phyloP scores from a whole-genome alignment of 2,113 vertebrate species.

The Forbesichthys papilliferus region DNA sequence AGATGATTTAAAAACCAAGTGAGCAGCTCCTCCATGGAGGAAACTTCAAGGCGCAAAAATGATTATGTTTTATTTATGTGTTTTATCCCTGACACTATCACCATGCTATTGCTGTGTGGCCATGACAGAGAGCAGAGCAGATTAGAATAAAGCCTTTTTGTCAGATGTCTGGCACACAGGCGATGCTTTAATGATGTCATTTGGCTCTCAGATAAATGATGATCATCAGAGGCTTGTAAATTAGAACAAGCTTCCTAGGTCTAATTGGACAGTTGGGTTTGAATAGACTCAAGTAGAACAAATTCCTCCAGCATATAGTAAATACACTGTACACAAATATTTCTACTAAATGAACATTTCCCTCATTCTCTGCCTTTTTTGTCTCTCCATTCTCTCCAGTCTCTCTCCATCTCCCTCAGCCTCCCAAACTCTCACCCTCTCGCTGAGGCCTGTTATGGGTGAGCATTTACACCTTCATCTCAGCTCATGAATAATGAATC shows the following conservation, averaged over 20 bases:
- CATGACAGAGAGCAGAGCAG: conserved; percentile 5
- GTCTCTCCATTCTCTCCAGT: not conserved
- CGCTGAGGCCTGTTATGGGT: conserved; percentile 49
- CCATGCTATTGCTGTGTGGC: not conserved
- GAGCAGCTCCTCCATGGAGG: not conserved
- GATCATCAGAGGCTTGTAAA: conserved; percentile 23
- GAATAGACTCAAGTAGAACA: not conserved
- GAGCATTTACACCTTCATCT: conserved; percentile 68
- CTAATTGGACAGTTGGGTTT: not conserved
- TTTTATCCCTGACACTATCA: not conserved
- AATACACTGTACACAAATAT: not conserved
- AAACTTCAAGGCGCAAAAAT: conserved; percentile 9
- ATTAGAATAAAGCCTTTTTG: not conserved
- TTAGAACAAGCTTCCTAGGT: conserved; percentile 3
- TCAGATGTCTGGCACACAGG: conserved; percentile 12
- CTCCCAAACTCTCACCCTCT: conserved; percentile 38
- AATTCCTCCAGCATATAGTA: not conserved
- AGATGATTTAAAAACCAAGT: conserved; percentile 24
- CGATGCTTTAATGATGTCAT: conserved; percentile 18
- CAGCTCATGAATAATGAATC: conserved; percentile 73
- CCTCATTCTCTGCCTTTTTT: conserved; percentile 4
- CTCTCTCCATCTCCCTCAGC: not conserved
- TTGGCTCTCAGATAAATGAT: conserved; percentile 27
- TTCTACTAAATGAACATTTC: too few species aligned
- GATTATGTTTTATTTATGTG: not conserved